phyloP scores from a whole-genome alignment of 1,140 invertebrate species.

The Subanguina moxae region DNA sequence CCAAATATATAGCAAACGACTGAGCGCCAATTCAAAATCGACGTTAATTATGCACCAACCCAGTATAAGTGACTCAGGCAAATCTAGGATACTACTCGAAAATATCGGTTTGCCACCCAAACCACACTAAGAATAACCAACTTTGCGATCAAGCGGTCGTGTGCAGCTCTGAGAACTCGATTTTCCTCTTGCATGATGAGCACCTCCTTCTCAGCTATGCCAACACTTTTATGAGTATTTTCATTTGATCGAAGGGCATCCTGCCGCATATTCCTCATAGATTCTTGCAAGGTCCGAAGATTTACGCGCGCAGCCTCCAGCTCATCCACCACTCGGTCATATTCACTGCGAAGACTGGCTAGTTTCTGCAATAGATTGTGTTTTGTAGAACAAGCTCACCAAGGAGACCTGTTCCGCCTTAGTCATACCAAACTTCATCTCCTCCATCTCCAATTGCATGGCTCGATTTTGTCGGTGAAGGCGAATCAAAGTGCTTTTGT shows the following conservation, averaged over 20 bases:
- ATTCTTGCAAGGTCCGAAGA: conserved; percentile 30
- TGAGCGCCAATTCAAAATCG: too few relatives aligned
- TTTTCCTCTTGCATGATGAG: conserved; percentile 36
- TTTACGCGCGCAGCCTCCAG: conserved; percentile 13
- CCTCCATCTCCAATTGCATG: not conserved
- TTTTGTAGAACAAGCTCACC: not conserved
- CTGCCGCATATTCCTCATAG: conserved; percentile 2
- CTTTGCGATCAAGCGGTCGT: conserved; percentile 41
- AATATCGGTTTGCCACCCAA: too few relatives aligned
- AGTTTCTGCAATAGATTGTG: conserved; percentile 23
- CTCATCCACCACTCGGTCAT: conserved; percentile 31
- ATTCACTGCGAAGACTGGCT: conserved; percentile 28
- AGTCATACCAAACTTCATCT: not conserved
- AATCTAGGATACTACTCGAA: too few relatives aligned
- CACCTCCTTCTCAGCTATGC: conserved; percentile 35
- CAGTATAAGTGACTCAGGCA: too few relatives aligned
- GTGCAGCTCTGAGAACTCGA: conserved; percentile 32
- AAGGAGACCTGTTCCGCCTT: not conserved
- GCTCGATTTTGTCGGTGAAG: not conserved
- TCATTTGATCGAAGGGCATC: conserved; percentile 16
- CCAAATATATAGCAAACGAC: too few relatives aligned
- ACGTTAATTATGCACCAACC: too few relatives aligned
- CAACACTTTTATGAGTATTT: not conserved
- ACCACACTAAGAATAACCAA: not conserved
- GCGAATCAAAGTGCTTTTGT: not conserved